Base-by-base conservation (phyloP, 2,888 invertebrate genomes). In the Norana najaformis region DNA sequence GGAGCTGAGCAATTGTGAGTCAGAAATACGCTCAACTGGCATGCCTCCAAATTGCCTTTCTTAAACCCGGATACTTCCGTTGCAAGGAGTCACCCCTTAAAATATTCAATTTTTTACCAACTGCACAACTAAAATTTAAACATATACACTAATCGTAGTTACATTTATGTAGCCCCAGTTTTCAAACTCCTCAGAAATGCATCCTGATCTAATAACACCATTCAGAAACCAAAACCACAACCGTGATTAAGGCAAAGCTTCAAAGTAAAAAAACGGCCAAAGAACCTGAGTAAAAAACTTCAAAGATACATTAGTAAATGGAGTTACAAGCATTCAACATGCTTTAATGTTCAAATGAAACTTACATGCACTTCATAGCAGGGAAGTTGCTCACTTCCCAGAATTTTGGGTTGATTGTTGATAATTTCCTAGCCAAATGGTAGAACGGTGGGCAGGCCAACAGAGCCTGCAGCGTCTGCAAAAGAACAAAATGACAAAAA, bases 401-500 rank as follows among this genome's bases (percentile, higher is more conserved):
- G 47, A 93, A 92, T 89, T 93, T 90, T 38, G 93, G 93, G 36
- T 96, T 95, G 23, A 96, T 96, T 92, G 96, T 96, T 0, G 97
- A 97, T 93, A 98, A 95, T 82, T 97, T 96, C 93, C 96, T 96
- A 93, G 98, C 96, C 94, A 99, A 96, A 95, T 98, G 98, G 95
- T 98, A 98, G 95, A 99, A 97, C 0, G 98, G 98, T 35, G 98
- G 98, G 94, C 99, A 99, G 30, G 98, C 98, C 47, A 98, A 96
- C 92, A 99, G 95, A 0, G 98, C 98, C 95, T 99, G 98, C 82
- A 99, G 95, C 92, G 98, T 98, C 95, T 95, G 82, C 11, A 16
- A 34, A 34, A 35, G 8, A 30, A 0, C 69, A n/a, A 13, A 69
- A 69, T n/a, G 11, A 69, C 30, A 1, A 11, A 69, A n/a, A 69